Evolutionary conservation across 2,888 invertebrate species (phyloP), one percentile per base, ranked within the genome.

Genomic region (Callinectes sapidus): DNA sequence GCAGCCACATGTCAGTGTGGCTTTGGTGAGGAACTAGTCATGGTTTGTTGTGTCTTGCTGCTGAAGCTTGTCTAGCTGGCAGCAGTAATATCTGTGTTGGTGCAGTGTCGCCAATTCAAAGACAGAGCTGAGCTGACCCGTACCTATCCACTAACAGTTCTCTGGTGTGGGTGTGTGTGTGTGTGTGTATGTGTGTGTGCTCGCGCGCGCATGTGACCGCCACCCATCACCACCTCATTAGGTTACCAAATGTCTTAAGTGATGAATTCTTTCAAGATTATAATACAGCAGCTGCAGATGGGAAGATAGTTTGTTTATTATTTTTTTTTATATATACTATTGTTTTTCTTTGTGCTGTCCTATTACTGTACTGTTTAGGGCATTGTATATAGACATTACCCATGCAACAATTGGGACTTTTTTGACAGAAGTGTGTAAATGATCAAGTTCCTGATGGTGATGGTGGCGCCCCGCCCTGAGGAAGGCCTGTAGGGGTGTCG

Each of bases 371-470:
- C 35, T 28, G 28, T 35, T 35, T 88, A 88, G 28, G 18, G 18
- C 18, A 14, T 3, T 87, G 54, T 87, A 54, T 35, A 87, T 87
- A 87, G 28, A 35, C 87, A 13, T 42, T 87, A 54, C 48, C 54
- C 28, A 28, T 28, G n/a, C 2, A 28, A 87, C 81, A 16, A 81
- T 23, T 35, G 32, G 35, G 16, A 42, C 42, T 39, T 42, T 42
- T 16, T 28, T 87, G 87, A 87, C 28, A 87, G 16, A 87, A 87
- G n/a, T 89, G 89, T 89, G 89, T 28, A 89, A 48, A 66, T 87
- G 87, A 87, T 54, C 87, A 54, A 42, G 54, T 87, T 54, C 42
- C 87, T 87, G 54, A 54, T 48, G n/a, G 48, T 54, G 14, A 87
- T 42, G 87, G 13, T 87, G 42, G 28, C 48, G 8, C 48, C 48